Base-by-base conservation (phyloP, 2,797 vertebrate species). In the Tympanoctomys barrerae region DNA sequence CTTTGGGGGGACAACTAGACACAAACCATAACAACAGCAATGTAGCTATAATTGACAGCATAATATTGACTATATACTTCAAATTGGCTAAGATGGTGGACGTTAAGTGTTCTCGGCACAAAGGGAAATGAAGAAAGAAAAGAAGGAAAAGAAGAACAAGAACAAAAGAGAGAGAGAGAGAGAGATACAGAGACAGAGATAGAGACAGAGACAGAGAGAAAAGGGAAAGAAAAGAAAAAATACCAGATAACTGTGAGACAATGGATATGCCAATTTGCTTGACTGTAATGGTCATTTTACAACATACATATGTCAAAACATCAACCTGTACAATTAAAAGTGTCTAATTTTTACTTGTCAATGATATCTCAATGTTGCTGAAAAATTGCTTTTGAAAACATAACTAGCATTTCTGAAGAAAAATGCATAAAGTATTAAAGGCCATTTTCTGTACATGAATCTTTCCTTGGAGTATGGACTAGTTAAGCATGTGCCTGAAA, bases 301-400 rank as follows among this genome's bases (percentile, higher is more conserved):
- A 62, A 42, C 71, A 73, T 21, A 42, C 31, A 42, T 31, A 39
- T 79, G 24, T 39, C 61, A 54, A 66, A 66, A 79, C n/a, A 79
- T 39, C 33, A 77, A 66, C 10, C 66, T 52, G 16, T 39, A 39
- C 42, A 61, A 78, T 46, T 77, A 36, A 28, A 62, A 64, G 49
- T 7, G 22, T 62, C 31, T 42, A 81, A 54, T n/a, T 73, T 88
- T 93, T 52, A 31, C 57, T 73, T 54, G 19, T 54, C 39, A 73
- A 13, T 52, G 10, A 73, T 54, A 70, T 22, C 33, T 71, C 64
- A 71, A 7, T 52, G 73, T 87, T 33, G 46, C 54, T 81, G 54
- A 93, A 64, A 68, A n/a, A 79, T 75, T 19, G 92, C 36, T 94
- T 94, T 66, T 92, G 66, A 87, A 93, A 75, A 46, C 42, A 87